Evolutionary conservation across 2,797 vertebrate species (phyloP), one percentile per base, ranked within the genome.

Genomic region (Yasuhikotakia modesta): DNA sequence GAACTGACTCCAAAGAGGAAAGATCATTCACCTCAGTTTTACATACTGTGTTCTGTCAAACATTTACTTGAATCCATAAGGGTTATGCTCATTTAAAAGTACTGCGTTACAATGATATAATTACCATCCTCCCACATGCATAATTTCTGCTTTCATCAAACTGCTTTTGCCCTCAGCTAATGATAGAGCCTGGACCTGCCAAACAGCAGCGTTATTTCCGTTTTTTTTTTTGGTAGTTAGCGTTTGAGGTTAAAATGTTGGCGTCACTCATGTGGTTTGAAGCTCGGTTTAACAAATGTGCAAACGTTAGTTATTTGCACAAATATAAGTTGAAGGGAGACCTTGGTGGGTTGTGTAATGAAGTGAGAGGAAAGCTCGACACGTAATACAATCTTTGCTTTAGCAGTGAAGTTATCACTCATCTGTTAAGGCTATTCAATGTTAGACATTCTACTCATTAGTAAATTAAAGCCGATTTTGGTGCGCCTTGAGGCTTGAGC

Each of bases 251-350:
- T 35, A 22, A 35, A 50, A 69, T 69, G 7, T 76, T 64, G 17
- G 64, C 2, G 0, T 39, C 2, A 39, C 55, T 60, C 10, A 13
- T 48, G 27, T 35, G 27, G 7, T 22, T 45, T 76, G n/a, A 19
- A 17, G 27, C 53, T 50, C 39, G 14, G 13, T 58, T 69, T 1
- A 39, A 35, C 45, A 52, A 43, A 35, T 60, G 39, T 60, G 43
- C n/a, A n/a, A n/a, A n/a, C 60, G 73, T 68, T 75, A 55, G 69
- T 69, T 48, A 24, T n/a, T n/a, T n/a, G n/a, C 14, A 48, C 64
- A 76, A 32, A 46, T 32, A 48, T 43, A 3, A 46, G 39, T 60
- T 76, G 52, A 57, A 45, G 24, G 11, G n/a, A 58, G 73, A 76
- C 74, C 65, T 69, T 50, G 74, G n/a, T 69, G 58, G 55, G 6